Evolutionary conservation across 2,888 invertebrate genomes (phyloP).

Genomic region (Ligdia adustata): DNA sequence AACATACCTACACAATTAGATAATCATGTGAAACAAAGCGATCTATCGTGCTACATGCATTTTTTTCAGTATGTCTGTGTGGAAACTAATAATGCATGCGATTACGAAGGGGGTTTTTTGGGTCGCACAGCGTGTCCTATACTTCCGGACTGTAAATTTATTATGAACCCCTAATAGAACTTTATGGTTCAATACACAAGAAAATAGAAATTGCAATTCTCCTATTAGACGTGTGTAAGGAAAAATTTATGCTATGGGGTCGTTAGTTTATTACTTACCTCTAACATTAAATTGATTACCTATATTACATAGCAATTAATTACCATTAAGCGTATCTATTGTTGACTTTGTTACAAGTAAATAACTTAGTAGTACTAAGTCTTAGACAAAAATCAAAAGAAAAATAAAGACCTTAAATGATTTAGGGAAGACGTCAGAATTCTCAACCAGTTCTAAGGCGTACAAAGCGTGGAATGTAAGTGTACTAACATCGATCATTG

Average conservation of each 20-base stretch:
- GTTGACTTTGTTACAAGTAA: no score
- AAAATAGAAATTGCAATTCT: not conserved
- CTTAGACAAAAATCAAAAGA: no score
- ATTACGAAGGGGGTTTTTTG: conserved; percentile 50
- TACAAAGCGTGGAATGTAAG: conserved; percentile 55
- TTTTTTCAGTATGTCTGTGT: conserved; percentile 7
- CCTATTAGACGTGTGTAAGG: no score
- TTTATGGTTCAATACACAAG: conserved; percentile 31
- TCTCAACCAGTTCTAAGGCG: conserved; percentile 35
- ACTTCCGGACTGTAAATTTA: conserved; percentile 39
- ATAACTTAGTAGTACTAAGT: no score
- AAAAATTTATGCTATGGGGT: no score
- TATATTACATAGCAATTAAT: no score
- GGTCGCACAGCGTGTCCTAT: conserved; percentile 51
- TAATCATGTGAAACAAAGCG: conserved; percentile 12
- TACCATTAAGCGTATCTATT: no score
- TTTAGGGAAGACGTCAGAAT: not conserved
- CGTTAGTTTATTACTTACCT: no score
- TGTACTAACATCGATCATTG: conserved; percentile 16
- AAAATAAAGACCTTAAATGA: conserved; percentile 3
- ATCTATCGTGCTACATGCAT: conserved; percentile 6
- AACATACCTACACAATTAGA: conserved; percentile 1
- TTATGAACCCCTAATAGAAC: conserved; percentile 26
- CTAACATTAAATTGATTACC: no score
- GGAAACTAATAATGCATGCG: conserved; percentile 27